These are phyloP conservation scores for Cantharis rustica DNA, from an alignment of 2,888 invertebrate genomes.

Conservation along the genomic window DNA sequence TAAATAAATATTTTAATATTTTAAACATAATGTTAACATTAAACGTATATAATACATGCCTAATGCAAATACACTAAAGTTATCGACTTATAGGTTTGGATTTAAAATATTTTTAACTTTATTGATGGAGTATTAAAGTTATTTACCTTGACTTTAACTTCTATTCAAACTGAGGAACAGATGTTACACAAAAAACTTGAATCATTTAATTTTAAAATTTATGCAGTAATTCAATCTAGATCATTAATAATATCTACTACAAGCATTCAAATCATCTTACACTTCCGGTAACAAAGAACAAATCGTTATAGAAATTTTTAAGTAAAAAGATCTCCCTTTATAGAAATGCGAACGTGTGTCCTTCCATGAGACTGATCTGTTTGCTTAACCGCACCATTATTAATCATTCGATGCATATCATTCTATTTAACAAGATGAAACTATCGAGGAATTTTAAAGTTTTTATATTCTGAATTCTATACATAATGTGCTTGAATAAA, in stretches of 20 bases:
- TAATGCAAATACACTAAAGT: background rate
- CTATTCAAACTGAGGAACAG: background rate
- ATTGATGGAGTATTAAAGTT: background rate
- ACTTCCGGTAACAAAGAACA: constrained; percentile 50
- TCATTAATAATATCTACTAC: constrained; percentile 54
- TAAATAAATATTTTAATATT: no score
- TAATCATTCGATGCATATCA: constrained; percentile 57
- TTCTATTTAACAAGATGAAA: constrained; percentile 56
- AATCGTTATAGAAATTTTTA: constrained; percentile 46
- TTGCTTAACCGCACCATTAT: constrained; percentile 53
- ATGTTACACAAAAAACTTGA: constrained; percentile 21
- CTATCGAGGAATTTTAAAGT: constrained; percentile 34
- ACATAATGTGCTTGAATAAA: background rate
- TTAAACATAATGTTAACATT: background rate
- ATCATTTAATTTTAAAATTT: constrained; percentile 44
- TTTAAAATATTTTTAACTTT: background rate
- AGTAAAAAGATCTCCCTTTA: constrained; percentile 42
- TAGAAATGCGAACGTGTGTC: constrained; percentile 45
- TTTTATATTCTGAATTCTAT: background rate
- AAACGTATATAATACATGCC: background rate
- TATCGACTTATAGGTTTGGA: background rate
- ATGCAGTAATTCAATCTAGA: constrained; percentile 50
- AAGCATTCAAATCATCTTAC: constrained; percentile 42
- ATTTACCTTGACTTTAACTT: background rate
- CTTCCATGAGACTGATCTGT: constrained; percentile 52